Percentiles rank a stretch among this genome's conserved stretches.
Conservation (phyloP, 1,140 invertebrate species). For the Dendrolimus punctatus region DNA sequence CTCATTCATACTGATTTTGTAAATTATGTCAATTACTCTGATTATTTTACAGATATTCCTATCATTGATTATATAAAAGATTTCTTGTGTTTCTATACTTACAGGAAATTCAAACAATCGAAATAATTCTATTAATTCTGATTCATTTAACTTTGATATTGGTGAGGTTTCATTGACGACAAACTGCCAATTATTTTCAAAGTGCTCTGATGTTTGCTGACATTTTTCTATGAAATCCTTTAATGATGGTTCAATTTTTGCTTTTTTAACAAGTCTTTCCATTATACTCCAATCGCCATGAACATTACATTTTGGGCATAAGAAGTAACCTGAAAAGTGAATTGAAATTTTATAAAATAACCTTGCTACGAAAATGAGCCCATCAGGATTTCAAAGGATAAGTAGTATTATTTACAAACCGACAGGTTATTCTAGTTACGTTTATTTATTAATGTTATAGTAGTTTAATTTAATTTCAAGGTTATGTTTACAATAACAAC, state of each 20-base stretch:
- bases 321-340: slow-evolving; percentile 72
- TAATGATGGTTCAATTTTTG: slow-evolving; percentile 47
- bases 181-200: slow-evolving; percentile 58
- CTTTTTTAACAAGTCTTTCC: slow-evolving; percentile 63
- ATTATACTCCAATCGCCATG: slow-evolving; percentile 74
- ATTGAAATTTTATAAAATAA: slow-evolving; percentile 1
- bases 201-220: slow-evolving; percentile 40
- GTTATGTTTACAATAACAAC: slow-evolving; percentile 17
- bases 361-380: too few relatives aligned
- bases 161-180: slow-evolving; percentile 41
- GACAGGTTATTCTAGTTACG: too few relatives aligned
- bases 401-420: background rate
- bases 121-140: slow-evolving; percentile 61
- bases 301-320: slow-evolving; percentile 76
- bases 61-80: too few relatives aligned
- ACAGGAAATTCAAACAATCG: slow-evolving; percentile 73
- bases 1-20: too few relatives aligned
- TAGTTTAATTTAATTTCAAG: background rate
- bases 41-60: too few relatives aligned
- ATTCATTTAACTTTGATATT: slow-evolving; percentile 54
- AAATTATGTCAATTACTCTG: too few relatives aligned
- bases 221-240: slow-evolving; percentile 55
- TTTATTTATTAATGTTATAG: too few relatives aligned
- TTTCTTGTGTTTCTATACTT: slow-evolving; percentile 30
- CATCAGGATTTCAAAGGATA: background rate